phyloP scores from a whole-genome alignment of 1,140 invertebrate genomes.

The Pogonomyrmex barbatus region DNA sequence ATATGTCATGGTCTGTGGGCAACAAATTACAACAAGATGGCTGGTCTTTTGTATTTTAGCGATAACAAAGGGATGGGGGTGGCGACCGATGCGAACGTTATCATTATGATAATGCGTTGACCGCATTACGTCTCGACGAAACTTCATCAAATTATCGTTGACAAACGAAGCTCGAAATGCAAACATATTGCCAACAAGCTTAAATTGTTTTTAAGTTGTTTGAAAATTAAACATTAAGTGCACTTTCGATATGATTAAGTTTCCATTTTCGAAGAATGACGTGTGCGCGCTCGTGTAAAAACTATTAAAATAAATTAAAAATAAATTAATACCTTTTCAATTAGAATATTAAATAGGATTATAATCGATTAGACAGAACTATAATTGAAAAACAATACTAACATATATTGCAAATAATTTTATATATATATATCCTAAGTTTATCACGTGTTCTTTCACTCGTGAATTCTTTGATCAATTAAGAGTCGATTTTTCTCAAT shows the following conservation, averaged over 20 bases:
- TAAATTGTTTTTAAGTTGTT: background rate
- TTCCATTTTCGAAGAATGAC: background rate
- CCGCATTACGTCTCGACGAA: constrained; percentile 21
- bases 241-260: background rate
- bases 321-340: background rate
- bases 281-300: background rate
- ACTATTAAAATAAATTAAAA: background rate
- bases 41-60: background rate
- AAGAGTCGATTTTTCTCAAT: constrained; percentile 1
- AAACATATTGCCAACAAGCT: background rate
- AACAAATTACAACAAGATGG: background rate
- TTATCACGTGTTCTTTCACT: background rate
- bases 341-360: background rate
- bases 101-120: constrained; percentile 53
- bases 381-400: background rate
- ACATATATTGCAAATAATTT: background rate
- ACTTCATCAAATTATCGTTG: constrained; percentile 50
- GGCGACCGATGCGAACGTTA: background rate
- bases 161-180: background rate
- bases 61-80: background rate
- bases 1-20: background rate
- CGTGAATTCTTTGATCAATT: constrained; percentile 38
- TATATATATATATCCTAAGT: background rate
- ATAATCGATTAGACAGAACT: background rate
- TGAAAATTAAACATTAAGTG: constrained; percentile 40